Evolutionary conservation across 2,113 vertebrate species (phyloP).

Genomic region (Sterrhoptilus dennistouni): DNA sequence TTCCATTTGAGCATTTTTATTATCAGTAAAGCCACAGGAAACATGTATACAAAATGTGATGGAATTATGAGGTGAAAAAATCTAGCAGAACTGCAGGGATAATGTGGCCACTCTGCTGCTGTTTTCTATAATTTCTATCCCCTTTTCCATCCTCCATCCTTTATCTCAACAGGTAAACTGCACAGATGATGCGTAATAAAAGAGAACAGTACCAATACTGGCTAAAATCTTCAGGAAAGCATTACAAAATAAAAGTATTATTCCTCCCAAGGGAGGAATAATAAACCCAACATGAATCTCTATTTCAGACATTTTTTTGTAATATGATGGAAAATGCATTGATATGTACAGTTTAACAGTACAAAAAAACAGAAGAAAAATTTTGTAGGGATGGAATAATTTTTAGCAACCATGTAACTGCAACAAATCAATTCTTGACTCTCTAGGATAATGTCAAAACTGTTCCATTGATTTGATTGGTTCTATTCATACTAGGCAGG

Average conservation of each 20-base stretch:
- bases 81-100: not conserved
- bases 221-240: not conserved
- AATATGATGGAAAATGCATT: not conserved
- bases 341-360: not conserved
- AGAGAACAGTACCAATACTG: not conserved
- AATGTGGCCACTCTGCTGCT: not conserved
- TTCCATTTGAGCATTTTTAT: not conserved
- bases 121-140: not conserved
- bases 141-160: not conserved
- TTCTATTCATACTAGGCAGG: not conserved
- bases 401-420: not conserved
- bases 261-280: not conserved
- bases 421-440: not conserved
- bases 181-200: rapidly evolving
- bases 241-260: not conserved
- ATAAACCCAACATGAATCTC: not conserved
- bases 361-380: not conserved
- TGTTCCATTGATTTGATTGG: not conserved
- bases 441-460: not conserved
- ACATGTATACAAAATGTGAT: not conserved
- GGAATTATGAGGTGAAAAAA: not conserved
- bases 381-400: not conserved
- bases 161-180: not conserved
- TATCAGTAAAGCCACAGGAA: not conserved
- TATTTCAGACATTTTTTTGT: not conserved